Base-by-base conservation (phyloP, 2,888 invertebrate genomes). In the Agriopis aurantiaria region DNA sequence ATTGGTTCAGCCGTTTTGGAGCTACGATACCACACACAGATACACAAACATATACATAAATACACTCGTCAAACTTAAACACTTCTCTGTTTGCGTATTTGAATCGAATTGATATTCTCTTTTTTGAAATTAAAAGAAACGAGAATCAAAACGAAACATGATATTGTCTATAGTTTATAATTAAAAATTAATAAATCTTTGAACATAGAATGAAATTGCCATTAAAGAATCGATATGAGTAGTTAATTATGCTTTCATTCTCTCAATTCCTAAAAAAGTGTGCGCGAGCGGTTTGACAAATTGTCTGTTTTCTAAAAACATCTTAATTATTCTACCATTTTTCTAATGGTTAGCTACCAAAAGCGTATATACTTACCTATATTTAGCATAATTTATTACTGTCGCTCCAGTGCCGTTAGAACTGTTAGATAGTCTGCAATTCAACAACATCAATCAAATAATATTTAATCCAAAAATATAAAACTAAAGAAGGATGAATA, bases 311-410 rank as follows among this genome's bases (percentile, higher is more conserved):
- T 46, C 46, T 46, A 46, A 58, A 45, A 58, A 58, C 58, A 58
- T 58, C 58, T 58, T 58, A 58, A 48, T 58, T 46, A 58, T 46
- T 23, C 45, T 12, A 58, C 23, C 58, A 48, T 58, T 48, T 57
- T 12, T 48, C 46, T 8, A 8, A 40, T 48, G 33, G n/a, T 3
- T 33, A 46, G 46, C 58, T 58, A 46, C 58, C 46, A 48, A 33
- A 48, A n/a, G 48, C 48, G 58, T 57, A 9, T 17, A 57, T 17
- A 11, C 11, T 8, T 43, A 11, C 8, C 14, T n/a, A 14, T 17
- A 45, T 41, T 3, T 45, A 9, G 14, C 1, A 17, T 57, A 57
- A 57, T 45, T 57, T 45, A 14, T 45, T 45, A 1, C 3, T 11
- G 8, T 17, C 45, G 40, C 40, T 40, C 7, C 10, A 57, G 14